Evolutionary conservation across 1,140 invertebrate genomes (phyloP).

Genomic region (Rhyzopertha dominica): DNA sequence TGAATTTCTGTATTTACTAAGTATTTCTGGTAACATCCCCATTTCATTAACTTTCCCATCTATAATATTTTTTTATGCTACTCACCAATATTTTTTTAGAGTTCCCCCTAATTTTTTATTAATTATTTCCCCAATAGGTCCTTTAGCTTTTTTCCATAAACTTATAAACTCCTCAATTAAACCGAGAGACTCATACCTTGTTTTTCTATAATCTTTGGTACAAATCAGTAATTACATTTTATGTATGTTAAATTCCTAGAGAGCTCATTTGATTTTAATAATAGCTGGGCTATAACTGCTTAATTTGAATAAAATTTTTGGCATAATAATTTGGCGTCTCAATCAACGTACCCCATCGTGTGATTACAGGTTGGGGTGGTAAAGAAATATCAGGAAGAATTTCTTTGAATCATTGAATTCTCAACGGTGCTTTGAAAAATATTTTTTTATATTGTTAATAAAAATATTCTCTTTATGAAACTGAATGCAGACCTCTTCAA

Average conservation of each 20-base stretch:
- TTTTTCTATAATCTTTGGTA: no score
- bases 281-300: constrained; percentile 1
- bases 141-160: no score
- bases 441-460: constrained; percentile 29
- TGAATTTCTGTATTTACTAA: constrained; percentile 14
- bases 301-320: constrained; percentile 26
- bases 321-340: constrained; percentile 37
- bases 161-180: no score
- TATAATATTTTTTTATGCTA: no score
- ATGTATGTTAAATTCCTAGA: background rate
- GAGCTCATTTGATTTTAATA: constrained; percentile 1
- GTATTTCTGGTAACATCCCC: no score
- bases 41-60: no score
- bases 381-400: constrained; percentile 35
- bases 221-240: constrained; percentile 6
- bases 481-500: constrained; percentile 37
- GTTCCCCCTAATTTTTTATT: no score
- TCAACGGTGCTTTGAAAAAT: constrained; percentile 36
- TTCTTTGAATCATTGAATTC: constrained; percentile 35
- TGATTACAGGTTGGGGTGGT: constrained; percentile 42
- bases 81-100: no score
- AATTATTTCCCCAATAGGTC: no score
- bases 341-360: constrained; percentile 46
- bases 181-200: no score
- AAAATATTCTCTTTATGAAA: constrained; percentile 34